Conservation (phyloP, 2,113 vertebrate species). For the Tyrannus savana region DNA sequence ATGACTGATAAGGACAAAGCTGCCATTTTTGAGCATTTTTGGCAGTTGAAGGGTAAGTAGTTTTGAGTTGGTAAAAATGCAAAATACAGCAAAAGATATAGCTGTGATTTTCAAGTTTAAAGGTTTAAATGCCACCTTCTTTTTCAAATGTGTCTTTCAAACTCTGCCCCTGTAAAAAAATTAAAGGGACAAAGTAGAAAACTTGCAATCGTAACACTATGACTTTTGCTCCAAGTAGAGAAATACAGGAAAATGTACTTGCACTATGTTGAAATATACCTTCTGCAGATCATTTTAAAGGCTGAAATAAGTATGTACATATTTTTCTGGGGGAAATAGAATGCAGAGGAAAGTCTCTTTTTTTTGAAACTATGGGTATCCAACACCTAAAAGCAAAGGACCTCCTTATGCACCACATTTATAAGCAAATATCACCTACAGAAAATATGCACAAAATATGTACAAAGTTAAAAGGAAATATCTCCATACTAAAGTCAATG, state of each 20-base stretch:
- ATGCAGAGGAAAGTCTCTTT: neutral
- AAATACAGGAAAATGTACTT: neutral
- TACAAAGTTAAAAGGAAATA: neutral
- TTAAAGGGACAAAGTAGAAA: neutral
- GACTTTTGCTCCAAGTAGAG: neutral
- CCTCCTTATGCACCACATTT: neutral
- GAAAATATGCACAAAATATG: neutral
- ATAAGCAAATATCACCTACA: neutral
- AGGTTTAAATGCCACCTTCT: neutral
- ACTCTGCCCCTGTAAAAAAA: neutral
- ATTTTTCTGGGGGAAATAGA: neutral
- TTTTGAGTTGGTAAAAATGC: neutral
- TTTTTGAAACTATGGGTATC: neutral
- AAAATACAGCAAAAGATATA: neutral
- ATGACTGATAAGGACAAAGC: neutral
- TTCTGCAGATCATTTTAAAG: neutral
- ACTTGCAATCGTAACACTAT: neutral
- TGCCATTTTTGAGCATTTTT: neutral
- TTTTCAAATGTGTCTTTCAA: neutral
- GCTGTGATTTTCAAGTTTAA: neutral
- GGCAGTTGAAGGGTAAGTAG: neutral
- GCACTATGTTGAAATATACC: neutral
- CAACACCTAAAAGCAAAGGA: neutral
- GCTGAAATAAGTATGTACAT: neutral
- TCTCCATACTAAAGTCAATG: neutral